phyloP scores from a whole-genome alignment of 1,140 invertebrate species.

The Melitaea cinxia region DNA sequence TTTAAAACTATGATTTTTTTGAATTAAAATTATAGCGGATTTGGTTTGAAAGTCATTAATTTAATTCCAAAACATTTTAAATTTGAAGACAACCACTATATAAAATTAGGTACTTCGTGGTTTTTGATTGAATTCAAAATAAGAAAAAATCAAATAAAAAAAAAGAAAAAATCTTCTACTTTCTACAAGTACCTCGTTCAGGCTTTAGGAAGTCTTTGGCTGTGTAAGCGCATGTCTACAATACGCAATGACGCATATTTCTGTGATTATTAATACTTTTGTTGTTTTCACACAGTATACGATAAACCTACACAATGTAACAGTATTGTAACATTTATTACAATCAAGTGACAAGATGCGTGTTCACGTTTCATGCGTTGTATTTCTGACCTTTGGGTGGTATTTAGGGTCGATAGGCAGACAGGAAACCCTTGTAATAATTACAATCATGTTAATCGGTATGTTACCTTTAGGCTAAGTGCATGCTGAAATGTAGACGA shows the following conservation, averaged over 20 bases:
- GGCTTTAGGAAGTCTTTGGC: background rate
- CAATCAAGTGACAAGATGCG: background rate
- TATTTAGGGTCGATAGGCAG: background rate
- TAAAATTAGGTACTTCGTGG: too few species aligned
- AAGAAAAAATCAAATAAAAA: background rate
- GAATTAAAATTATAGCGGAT: too few species aligned
- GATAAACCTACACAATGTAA: background rate
- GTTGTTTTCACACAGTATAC: background rate
- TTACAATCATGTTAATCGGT: background rate
- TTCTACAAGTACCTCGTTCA: too few species aligned
- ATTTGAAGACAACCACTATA: too few species aligned
- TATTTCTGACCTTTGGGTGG: background rate
- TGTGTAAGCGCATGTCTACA: background rate
- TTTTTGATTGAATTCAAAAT: too few species aligned
- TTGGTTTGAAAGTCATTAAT: too few species aligned
- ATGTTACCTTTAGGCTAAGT: too few species aligned
- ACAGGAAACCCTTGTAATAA: background rate
- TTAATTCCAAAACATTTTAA: too few species aligned
- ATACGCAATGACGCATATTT: background rate
- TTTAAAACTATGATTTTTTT: too few species aligned
- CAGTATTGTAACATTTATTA: background rate
- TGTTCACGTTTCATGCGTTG: background rate
- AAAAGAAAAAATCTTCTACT: background rate
- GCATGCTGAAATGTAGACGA: too few species aligned
- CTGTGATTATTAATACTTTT: background rate